Evolutionary conservation across 1,140 invertebrate species (phyloP).

Genomic region (Drosophila baimaii): DNA sequence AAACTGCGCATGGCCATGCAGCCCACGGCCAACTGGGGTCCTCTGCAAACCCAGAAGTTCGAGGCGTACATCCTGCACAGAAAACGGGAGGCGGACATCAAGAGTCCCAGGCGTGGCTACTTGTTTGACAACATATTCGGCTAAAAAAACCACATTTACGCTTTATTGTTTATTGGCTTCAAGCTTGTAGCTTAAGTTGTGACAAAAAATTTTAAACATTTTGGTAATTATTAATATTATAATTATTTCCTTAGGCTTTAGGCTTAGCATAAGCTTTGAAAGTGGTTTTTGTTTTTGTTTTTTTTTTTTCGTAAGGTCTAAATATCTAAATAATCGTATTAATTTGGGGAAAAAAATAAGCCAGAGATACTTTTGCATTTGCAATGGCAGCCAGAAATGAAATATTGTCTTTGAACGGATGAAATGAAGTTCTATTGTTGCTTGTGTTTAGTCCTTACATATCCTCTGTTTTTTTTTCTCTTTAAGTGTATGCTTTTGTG

Average conservation of each 20-base stretch:
- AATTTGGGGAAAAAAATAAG: slow-evolving; percentile 30
- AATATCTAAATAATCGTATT: slow-evolving; percentile 41
- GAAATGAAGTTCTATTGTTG: slow-evolving; percentile 21
- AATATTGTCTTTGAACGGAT: slow-evolving; percentile 59
- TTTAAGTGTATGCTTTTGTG: slow-evolving; percentile 45
- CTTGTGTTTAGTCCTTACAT: slow-evolving; percentile 24
- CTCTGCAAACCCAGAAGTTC: slow-evolving; percentile 50
- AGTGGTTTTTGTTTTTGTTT: slow-evolving; percentile 30
- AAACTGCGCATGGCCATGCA: slow-evolving; percentile 60
- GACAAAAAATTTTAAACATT: slow-evolving; percentile 60
- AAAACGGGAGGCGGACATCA: slow-evolving; percentile 25
- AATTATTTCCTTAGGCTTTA: slow-evolving; percentile 50
- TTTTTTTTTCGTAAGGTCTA: slow-evolving; percentile 12
- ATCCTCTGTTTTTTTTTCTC: slow-evolving; percentile 11
- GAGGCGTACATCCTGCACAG: slow-evolving; percentile 65
- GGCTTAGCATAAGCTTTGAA: slow-evolving; percentile 53
- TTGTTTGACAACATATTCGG: slow-evolving; percentile 73
- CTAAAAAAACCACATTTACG: slow-evolving; percentile 43
- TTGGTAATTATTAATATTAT: slow-evolving; percentile 61
- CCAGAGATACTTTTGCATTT: slow-evolving; percentile 19
- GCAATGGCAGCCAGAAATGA: slow-evolving; percentile 49
- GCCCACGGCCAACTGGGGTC: slow-evolving; percentile 71
- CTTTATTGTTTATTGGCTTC: slow-evolving; percentile 63
- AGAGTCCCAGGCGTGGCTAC: slow-evolving; percentile 25
- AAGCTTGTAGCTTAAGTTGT: slow-evolving; percentile 65